These are phyloP conservation scores for Phalacrocorax pelagicus DNA, from an alignment of 2,113 vertebrate genomes.

Conservation along the genomic window DNA sequence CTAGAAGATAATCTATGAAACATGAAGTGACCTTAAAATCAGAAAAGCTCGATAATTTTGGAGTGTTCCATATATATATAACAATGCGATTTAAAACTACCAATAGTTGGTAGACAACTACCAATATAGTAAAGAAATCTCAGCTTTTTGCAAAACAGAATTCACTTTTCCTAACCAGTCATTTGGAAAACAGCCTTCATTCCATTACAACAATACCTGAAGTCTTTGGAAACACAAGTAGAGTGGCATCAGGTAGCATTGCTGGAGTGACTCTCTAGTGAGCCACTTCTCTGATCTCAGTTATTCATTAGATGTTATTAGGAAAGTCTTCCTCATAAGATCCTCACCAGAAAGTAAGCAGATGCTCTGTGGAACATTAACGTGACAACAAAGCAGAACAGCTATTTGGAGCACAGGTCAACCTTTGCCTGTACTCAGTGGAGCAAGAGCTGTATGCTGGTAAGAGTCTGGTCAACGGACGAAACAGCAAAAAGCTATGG, in stretches of 20 bases:
- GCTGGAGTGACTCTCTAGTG: not conserved
- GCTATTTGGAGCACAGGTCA: conserved; percentile 13
- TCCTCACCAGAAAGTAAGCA: fast-evolving
- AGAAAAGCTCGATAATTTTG: not conserved
- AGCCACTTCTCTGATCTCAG: not conserved
- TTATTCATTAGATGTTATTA: conserved; percentile 42
- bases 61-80: not conserved
- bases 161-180: not conserved
- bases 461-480: not conserved
- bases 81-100: not conserved
- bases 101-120: not conserved
- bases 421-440: not conserved
- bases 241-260: not conserved
- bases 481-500: not conserved
- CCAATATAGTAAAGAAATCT: not conserved
- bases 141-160: not conserved
- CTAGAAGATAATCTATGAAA: conserved; percentile 41
- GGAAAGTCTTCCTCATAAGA: not conserved
- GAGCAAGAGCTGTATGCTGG: not conserved
- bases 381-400: not conserved
- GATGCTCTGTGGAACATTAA: conserved; percentile 34
- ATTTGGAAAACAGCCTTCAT: not conserved
- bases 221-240: not conserved
- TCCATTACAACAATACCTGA: not conserved
- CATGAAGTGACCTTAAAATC: conserved; percentile 34